phyloP scores from a whole-genome alignment of 2,113 vertebrate genomes.

The Cephalopholis sonnerati region DNA sequence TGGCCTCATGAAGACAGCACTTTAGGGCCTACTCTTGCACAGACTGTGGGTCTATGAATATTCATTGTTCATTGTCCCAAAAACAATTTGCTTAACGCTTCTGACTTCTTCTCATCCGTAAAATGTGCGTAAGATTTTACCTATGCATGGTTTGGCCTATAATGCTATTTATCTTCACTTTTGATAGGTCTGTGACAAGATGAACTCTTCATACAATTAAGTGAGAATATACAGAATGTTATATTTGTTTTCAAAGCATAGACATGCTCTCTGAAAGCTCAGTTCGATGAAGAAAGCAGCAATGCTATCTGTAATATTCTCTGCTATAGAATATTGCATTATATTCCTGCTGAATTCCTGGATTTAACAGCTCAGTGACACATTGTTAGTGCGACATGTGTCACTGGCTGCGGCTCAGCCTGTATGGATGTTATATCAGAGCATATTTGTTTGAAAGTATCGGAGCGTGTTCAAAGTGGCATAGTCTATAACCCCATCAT shows the following conservation, averaged over 20 bases:
- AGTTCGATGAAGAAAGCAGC: neutral
- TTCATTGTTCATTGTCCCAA: constrained; percentile 83
- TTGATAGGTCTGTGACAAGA: constrained; percentile 19
- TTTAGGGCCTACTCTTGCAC: constrained; percentile 78
- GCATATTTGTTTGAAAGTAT: constrained; percentile 31
- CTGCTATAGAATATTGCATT: neutral
- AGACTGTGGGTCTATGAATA: constrained; percentile 76
- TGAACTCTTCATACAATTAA: neutral
- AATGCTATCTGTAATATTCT: neutral
- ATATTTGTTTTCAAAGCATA: neutral
- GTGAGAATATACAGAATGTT: neutral
- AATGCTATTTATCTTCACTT: constrained; percentile 23
- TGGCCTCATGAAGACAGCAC: constrained; percentile 78
- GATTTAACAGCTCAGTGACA: constrained; percentile 30
- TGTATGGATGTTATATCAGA: constrained; percentile 15
- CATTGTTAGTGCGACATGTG: constrained; percentile 30
- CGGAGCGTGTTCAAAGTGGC: constrained; percentile 23
- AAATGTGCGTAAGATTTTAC: constrained; percentile 56
- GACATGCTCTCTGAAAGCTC: neutral
- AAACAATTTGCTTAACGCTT: constrained; percentile 79
- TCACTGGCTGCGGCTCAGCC: neutral
- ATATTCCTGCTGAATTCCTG: neutral
- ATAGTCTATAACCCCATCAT: constrained; percentile 46
- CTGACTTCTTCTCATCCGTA: constrained; percentile 68
- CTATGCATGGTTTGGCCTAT: constrained; percentile 51